Base-by-base conservation (phyloP, 2,888 invertebrate species). In the Meteorus colon region DNA sequence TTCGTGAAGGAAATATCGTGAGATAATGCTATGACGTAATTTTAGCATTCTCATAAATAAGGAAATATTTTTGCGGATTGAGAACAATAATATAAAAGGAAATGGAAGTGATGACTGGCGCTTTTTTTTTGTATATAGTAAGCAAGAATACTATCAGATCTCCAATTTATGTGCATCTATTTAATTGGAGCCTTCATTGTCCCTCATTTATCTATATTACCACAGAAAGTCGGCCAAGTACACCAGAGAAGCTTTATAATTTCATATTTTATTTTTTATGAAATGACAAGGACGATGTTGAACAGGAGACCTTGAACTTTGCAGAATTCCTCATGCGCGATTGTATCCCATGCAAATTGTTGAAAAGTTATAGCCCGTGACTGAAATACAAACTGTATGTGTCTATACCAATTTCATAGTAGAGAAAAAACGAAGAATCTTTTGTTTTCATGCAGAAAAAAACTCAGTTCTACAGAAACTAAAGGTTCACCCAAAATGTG, bases 151-250 rank as follows among this genome's bases (percentile, higher is more conserved):
- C 48, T 48, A 48, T 27, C 59, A 60, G 12, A 60, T 60, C 19
- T 60, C n/a, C 48, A 48, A 60, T 60, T 60, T 60, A 60, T 60
- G 59, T 60, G 48, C 48, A 48, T n/a, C 48, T 16, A 16, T n/a
- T 60, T 60, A 24, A 60, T 60, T 24, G 59, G 24, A 60, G 12
- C 12, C 27, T 24, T 60, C 27, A 29, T 19, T 48, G 59, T 60
- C 59, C 12, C 19, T 27, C 59, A 29, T 29, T 60, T 60, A 29
- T 48, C 48, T 48, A 48, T 48, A 48, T 48, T 48, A 48, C 16
- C 59, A 12, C 19, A 24, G 59, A 60, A 60, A 60, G 59, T 60
- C 59, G 59, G 59, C 24, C 59, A 60, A 60, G 59, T 31, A 62
- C 12, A 29, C 4, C 12, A 62, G 4, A 4, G 6, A 31, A 31